Percentiles rank a stretch among this genome's conserved stretches.
Conservation (phyloP, 2,113 vertebrate genomes). For the Misgurnus mizolepis region DNA sequence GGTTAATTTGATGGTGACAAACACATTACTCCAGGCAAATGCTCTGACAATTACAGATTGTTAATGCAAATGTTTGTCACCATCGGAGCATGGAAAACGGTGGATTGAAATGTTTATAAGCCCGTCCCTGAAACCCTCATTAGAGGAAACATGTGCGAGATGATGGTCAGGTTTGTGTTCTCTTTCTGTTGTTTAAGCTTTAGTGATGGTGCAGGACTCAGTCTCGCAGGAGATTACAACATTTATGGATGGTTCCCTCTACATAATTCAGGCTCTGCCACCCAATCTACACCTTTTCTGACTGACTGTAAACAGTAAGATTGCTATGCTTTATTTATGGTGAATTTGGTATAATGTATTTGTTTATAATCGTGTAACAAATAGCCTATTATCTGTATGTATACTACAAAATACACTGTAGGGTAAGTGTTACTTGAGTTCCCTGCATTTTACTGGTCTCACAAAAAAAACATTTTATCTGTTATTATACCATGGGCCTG, state of each 20-base stretch:
- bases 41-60: conserved; percentile 40
- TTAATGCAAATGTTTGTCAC: conserved; percentile 57
- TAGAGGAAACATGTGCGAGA: conserved; percentile 36
- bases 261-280: conserved; percentile 55
- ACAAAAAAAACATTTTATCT: no score
- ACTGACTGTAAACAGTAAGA: conserved; percentile 65
- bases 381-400: background rate
- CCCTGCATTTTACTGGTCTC: no score
- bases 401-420: background rate
- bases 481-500: no score
- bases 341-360: background rate
- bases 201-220: conserved; percentile 62
- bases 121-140: background rate
- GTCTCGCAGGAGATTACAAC: conserved; percentile 72
- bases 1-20: conserved; percentile 30
- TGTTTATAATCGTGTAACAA: background rate
- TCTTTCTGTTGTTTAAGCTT: conserved; percentile 52
- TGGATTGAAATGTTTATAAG: background rate
- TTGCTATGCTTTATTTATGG: background rate
- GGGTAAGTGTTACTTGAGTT: no score
- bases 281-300: conserved; percentile 58
- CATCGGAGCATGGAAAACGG: conserved; percentile 12
- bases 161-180: conserved; percentile 24
- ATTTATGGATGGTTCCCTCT: conserved; percentile 81
- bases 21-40: conserved; percentile 68